Evolutionary conservation across 2,113 vertebrate species (phyloP), one percentile per base, ranked within the genome.

Genomic region (Notothenia coriiceps): DNA sequence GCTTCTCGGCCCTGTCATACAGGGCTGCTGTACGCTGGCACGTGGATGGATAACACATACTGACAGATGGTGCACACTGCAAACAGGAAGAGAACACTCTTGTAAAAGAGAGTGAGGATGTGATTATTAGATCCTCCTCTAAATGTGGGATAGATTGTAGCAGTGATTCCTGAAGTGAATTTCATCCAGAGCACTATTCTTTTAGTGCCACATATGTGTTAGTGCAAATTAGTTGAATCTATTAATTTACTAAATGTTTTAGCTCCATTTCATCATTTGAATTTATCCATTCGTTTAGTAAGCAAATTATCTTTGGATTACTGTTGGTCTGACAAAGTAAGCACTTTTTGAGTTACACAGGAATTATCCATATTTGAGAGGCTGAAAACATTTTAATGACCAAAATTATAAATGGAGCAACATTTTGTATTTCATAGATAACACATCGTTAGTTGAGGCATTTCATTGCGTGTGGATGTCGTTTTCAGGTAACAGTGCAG

Each of bases 1-100:
- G 61, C 67, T 67, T 29, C n/a, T 44, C n/a, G 5, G 57, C 71
- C 35, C 51, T 22, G 49, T 80, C 54, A 47, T 44, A 70, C 69
- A 33, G 43, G 46, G 15, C 78, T 70, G 66, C 57, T 73, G 57
- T 59, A 75, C 49, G 47, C 13, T 14, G 12, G 76, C 77, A 61
- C 60, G 10, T 65, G 59, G 66, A 69, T 11, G 50, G 51, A 35
- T 56, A 65, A 66, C 70, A 77, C 52, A 73, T 49, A 70, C 49
- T 54, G 79, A 87, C 84, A 87, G 84, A 84, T 81, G 88, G 81
- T 61, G 40, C n/a, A 54, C 79, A 77, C 13, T 8, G 69, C 72
- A 59, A 55, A 72, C 43, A 56, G 14, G 29, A 69, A 43, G 46
- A 61, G 14, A 9, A 43, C 3, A 10, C 5, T 70, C 66, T 74